Conservation (phyloP, 1,140 invertebrate species). For the Ruditapes philippinarum region DNA sequence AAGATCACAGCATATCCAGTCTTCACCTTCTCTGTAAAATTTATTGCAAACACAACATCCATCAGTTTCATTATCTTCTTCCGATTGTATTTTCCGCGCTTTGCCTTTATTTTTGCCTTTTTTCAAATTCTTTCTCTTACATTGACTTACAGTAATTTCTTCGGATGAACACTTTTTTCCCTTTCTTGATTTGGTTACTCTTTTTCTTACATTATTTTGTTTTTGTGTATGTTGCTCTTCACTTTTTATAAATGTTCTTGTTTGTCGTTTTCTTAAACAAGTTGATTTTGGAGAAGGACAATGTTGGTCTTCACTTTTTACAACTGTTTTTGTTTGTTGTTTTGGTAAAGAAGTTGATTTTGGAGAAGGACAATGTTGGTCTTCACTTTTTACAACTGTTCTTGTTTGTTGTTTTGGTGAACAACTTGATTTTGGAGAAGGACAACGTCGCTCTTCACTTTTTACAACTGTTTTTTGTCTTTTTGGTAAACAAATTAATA, state of each 20-base stretch:
- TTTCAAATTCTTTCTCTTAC: background rate
- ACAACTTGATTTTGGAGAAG: background rate
- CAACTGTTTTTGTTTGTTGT: too few relatives aligned
- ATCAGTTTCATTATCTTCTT: background rate
- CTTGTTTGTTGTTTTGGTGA: background rate
- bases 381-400: too few relatives aligned
- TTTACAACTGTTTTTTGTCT: too few relatives aligned
- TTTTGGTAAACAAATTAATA: too few relatives aligned
- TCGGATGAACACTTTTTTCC: background rate
- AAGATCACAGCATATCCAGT: conserved; percentile 15
- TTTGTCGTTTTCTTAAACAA: background rate
- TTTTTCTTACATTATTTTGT: background rate
- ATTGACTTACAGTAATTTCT: background rate
- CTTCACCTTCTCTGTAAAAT: background rate
- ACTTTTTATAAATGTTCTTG: background rate
- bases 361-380: too few relatives aligned
- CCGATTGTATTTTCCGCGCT: background rate
- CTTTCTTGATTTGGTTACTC: background rate
- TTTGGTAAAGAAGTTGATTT: too few relatives aligned
- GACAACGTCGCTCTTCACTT: too few relatives aligned
- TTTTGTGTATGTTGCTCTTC: background rate
- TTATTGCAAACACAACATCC: background rate
- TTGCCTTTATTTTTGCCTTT: background rate
- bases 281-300: background rate
- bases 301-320: too few relatives aligned